Evolutionary conservation across 2,797 vertebrate genomes (phyloP).

Genomic region (Oreochromis grahami): DNA sequence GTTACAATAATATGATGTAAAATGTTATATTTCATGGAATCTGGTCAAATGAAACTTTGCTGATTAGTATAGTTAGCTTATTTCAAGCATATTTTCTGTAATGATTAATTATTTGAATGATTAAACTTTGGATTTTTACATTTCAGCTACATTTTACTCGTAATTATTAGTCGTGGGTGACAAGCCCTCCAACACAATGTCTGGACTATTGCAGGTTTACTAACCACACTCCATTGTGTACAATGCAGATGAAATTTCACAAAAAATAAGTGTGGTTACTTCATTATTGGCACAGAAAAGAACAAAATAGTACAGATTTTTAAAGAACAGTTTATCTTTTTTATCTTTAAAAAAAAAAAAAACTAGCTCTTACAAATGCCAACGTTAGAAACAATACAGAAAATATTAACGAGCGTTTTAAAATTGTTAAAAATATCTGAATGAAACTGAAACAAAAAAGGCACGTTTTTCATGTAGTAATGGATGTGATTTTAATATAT

Average conservation of each 20-base stretch:
- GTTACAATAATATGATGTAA: neutral
- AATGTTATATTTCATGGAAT: neutral
- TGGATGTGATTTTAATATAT: neutral
- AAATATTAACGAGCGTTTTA: accelerated
- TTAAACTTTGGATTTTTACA: neutral
- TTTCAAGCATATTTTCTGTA: neutral
- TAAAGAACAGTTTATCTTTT: neutral
- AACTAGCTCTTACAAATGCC: neutral
- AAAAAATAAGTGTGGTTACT: neutral
- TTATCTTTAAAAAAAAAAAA: neutral
- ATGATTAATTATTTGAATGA: neutral
- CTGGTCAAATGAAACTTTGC: neutral
- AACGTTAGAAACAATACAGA: neutral
- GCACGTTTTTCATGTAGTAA: neutral
- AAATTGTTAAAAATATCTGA: neutral
- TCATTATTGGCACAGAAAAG: neutral
- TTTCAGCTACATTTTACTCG: neutral
- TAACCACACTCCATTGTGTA: neutral
- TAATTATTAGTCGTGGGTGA: neutral
- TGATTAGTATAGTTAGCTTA: neutral
- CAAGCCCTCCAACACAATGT: neutral
- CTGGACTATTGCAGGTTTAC: neutral
- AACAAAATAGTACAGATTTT: neutral
- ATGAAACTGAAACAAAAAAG: neutral
- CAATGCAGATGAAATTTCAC: neutral